Conservation (phyloP, 2,797 vertebrate species). For the Typhlichthys eigenmanni region DNA sequence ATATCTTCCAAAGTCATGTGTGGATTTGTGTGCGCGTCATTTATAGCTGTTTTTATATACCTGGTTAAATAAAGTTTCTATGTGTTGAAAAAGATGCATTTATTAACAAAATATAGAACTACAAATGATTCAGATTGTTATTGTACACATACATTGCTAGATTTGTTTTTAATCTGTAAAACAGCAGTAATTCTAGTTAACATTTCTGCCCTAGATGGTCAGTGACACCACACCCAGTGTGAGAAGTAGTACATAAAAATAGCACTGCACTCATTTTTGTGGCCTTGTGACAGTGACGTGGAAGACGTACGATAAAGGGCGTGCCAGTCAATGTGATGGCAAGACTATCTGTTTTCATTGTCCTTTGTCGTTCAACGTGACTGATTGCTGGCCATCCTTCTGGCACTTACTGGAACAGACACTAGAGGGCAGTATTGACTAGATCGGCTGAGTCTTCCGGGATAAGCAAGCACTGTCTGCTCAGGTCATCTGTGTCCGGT, state of each 20-base stretch:
- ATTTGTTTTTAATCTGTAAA: too few species aligned
- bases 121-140: background rate
- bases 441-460: slow-evolving; percentile 4
- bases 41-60: slow-evolving; percentile 66
- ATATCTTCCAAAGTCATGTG: background rate
- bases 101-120: slow-evolving; percentile 8
- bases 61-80: slow-evolving; percentile 67
- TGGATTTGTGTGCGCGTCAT: slow-evolving; percentile 40
- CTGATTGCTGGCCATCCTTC: background rate
- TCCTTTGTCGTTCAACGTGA: background rate
- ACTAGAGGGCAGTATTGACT: slow-evolving; percentile 16
- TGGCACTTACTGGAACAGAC: background rate
- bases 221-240: too few species aligned
- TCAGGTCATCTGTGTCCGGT: slow-evolving; percentile 10
- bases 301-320: too few species aligned
- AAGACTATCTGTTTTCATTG: background rate
- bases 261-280: too few species aligned
- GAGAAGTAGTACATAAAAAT: too few species aligned
- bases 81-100: slow-evolving; percentile 4
- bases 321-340: too few species aligned
- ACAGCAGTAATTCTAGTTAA: too few species aligned
- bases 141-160: too few species aligned
- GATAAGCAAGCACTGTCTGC: slow-evolving; percentile 11
- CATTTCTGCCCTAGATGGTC: too few species aligned
- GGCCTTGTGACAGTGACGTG: too few species aligned